Evolutionary conservation across 1,140 invertebrate species (phyloP), one percentile per base, ranked within the genome.

Genomic region (Fragariocoptes setiger): DNA sequence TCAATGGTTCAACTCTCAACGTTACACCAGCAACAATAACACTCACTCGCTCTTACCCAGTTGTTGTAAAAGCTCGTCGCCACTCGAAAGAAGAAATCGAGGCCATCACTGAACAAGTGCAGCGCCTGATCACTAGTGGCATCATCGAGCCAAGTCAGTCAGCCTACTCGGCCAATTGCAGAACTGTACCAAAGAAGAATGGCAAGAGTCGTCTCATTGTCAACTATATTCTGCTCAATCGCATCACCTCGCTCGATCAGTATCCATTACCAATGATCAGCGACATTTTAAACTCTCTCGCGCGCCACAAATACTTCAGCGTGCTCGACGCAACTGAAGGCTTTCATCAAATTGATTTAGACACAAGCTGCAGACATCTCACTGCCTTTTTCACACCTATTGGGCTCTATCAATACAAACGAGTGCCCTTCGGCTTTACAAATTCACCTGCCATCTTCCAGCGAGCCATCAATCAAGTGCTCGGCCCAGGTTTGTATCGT

Each of bases 101-200:
- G n/a, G 25, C 8, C 8, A 31, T 31, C n/a, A n/a, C 8, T 31
- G n/a, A 31, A n/a, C 25, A 31, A n/a, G 8, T 31, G 8, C 8
- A 31, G 25, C 25, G 25, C 8, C 25, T 31, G 8, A n/a, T 8
- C 8, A n/a, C 8, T 8, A 8, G 44, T 2, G 48, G 48, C 17
- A 52, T 54, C 2, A 48, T 54, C 19, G 38, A 42, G 21, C 21
- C 25, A 19, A 49, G 52, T 5, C 44, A 37, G 17, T 54, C 48
- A 0, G 37, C 47, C 13, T 56, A 53, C 39, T 48, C 51, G 2
- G 49, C 45, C 21, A 51, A 52, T 4, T 37, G 52, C 12, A 35
- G 49, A 17, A 17, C 53, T 8, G 44, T 57, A 8, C 48, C 17
- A 15, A 54, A 54, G 38, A 47, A 48, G n/a, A 44, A 43, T 13